Base-by-base conservation (phyloP, 2,113 vertebrate genomes). In the Spheniscus mendiculus region DNA sequence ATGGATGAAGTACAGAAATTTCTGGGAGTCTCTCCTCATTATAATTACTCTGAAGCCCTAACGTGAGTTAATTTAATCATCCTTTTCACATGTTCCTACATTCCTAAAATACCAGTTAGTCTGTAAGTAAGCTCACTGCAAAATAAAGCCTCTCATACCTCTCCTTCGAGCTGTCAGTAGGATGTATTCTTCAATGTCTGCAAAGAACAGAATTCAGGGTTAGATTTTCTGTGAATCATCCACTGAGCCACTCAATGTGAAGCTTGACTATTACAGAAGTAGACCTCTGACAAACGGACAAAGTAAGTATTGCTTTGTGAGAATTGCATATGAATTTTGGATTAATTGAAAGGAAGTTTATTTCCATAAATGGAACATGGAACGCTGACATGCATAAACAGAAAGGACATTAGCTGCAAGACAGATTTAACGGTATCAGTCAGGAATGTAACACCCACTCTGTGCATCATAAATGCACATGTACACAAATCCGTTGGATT, bases 1-100 rank as follows among this genome's bases (percentile, higher is more conserved):
- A 99, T 99, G 99, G 99, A 99, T 94, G 99, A 99, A 97, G 99
- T 99, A 1, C 99, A 99, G 98, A 99, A 99, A 98, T 99, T 99
- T 96, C 98, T 99, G 79, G 99, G 99, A 89, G 98, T 99, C 73
- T 99, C 99, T 96, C 99, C 99, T 92, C 98, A 99, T 95, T 99
- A 99, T 61, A 99, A 99, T 98, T 99, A 99, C 95, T 99, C 99
- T 49, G 99, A 99, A 98, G 98, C 99, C 34, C 98, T 99, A 82
- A 99, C 98, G 99, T 99, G 98, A 99, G 99, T 98, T 91, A 87
- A 69, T 94, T 77, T 90, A n/a, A 74, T 95, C 42, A 87, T 93
- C n/a, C 50, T 55, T 83, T 81, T 86, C 66, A 62, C 49, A 10
- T 32, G 7, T 90, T 91, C 16, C n/a, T 77, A 18, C 63, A 38